Evolutionary conservation across 2,888 invertebrate species (phyloP), one percentile per base, ranked within the genome.

Genomic region (Priocnemis perturbator): DNA sequence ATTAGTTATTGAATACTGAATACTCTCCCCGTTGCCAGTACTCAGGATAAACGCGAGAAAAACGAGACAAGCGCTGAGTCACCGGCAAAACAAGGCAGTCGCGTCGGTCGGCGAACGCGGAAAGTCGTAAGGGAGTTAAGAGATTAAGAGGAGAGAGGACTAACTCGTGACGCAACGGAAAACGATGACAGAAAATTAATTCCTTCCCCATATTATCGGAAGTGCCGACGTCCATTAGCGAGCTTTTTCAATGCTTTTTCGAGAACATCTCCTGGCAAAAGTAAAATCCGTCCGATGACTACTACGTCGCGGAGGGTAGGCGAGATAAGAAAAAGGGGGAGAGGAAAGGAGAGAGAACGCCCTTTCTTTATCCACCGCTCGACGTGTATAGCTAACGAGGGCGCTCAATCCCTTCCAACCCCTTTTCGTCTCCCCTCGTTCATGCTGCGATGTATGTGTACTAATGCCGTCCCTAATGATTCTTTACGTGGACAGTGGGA

Each of bases 151-250:
- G 63, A 53, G 17, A 26, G 37, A 37, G 14, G 37, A 11, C 37
- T 37, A 11, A 37, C 37, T 37, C 37, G 30, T 37, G 23, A 44
- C 55, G 30, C 45, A 60, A 61, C 67, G 53, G 67, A 69, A 73
- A 74, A 73, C 62, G 67, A 65, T 70, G 73, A 61, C 67, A 53
- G 67, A 69, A 73, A 74, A 74, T 74, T 73, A 79, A 74, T 74
- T 74, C 73, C 68, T 59, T 70, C 69, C 56, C 52, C 64, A 69
- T 73, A 74, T 79, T 77, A 74, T 72, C 77, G 81, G 77, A 74
- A 81, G 76, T 73, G 69, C 77, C 76, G 73, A 64, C 71, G 67
- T 77, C 70, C 77, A 73, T 74, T 80, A 74, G 74, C 73, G 74
- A 69, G 78, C 70, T 79, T 80, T 79, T 74, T 78, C 60, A 67